Evolutionary conservation across 1,140 invertebrate species (phyloP).

Genomic region (Drosophila grimshawi): DNA sequence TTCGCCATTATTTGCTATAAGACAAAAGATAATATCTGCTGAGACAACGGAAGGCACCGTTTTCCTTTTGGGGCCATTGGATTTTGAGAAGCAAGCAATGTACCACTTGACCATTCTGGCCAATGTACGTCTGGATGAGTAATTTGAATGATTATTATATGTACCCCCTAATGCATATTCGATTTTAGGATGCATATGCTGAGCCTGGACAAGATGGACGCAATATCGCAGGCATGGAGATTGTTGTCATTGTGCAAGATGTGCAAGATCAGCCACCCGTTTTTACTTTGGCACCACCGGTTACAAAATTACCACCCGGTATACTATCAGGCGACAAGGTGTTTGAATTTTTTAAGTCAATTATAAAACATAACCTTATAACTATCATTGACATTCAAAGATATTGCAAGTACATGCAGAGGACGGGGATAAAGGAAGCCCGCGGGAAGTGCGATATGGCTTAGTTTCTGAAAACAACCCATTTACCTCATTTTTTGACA

Average conservation of each 20-base stretch:
- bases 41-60: slow-evolving; percentile 91
- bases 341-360: slow-evolving; percentile 20
- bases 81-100: slow-evolving; percentile 94
- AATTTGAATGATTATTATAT: neutral
- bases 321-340: slow-evolving; percentile 88
- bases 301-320: slow-evolving; percentile 89
- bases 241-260: slow-evolving; percentile 93
- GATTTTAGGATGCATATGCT: slow-evolving; percentile 91
- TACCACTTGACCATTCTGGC: slow-evolving; percentile 92
- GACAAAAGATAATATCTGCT: slow-evolving; percentile 89
- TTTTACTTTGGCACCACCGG: slow-evolving; percentile 91
- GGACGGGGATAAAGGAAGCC: slow-evolving; percentile 94
- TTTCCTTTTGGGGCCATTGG: slow-evolving; percentile 89
- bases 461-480: slow-evolving; percentile 92
- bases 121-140: slow-evolving; percentile 87
- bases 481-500: slow-evolving; percentile 92
- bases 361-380: neutral
- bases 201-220: slow-evolving; percentile 91
- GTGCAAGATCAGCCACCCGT: slow-evolving; percentile 94
- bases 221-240: slow-evolving; percentile 92
- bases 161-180: slow-evolving; percentile 13
- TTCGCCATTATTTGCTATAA: slow-evolving; percentile 90
- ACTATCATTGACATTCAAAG: slow-evolving; percentile 77
- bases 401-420: slow-evolving; percentile 92
- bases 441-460: slow-evolving; percentile 92